Evolutionary conservation across 1,140 invertebrate species (phyloP).

Genomic region (Meloidogyne floridensis): DNA sequence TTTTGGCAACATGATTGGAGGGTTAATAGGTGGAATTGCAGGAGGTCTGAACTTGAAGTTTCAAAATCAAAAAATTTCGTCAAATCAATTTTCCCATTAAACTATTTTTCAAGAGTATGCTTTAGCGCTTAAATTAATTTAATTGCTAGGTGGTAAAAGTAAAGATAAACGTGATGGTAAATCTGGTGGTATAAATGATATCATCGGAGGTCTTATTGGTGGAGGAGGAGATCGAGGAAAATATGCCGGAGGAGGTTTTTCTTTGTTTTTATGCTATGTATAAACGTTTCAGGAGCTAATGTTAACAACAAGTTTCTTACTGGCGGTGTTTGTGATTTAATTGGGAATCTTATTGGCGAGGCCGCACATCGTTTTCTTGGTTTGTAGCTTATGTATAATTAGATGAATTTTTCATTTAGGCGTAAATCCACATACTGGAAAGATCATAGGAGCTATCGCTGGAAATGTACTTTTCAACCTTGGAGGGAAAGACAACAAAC

Average conservation of each 20-base stretch:
- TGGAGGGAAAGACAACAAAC: constrained; percentile 63
- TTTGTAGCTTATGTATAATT: not conserved
- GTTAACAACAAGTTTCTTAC: constrained; percentile 53
- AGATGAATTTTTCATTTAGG: constrained; percentile 27
- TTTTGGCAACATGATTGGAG: constrained; percentile 35
- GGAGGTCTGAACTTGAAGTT: not conserved
- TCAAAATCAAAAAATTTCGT: no score
- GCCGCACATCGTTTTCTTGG: constrained; percentile 62
- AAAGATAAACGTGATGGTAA: not conserved
- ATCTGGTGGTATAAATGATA: not conserved
- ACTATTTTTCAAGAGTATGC: no score
- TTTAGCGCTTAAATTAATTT: not conserved
- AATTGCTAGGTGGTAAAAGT: not conserved
- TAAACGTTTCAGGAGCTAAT: constrained; percentile 50
- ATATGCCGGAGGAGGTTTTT: constrained; percentile 51
- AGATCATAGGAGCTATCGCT: constrained; percentile 60
- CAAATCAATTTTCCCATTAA: no score
- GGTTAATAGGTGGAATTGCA: constrained; percentile 32
- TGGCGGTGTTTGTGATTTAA: constrained; percentile 62
- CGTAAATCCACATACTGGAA: constrained; percentile 62
- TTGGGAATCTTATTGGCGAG: constrained; percentile 64
- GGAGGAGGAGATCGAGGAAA: constrained; percentile 55
- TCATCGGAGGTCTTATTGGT: constrained; percentile 54
- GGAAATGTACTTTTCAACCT: constrained; percentile 52
- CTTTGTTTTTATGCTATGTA: not conserved